Evolutionary conservation across 2,113 vertebrate species (phyloP).

Genomic region (Bagarius yarrelli): DNA sequence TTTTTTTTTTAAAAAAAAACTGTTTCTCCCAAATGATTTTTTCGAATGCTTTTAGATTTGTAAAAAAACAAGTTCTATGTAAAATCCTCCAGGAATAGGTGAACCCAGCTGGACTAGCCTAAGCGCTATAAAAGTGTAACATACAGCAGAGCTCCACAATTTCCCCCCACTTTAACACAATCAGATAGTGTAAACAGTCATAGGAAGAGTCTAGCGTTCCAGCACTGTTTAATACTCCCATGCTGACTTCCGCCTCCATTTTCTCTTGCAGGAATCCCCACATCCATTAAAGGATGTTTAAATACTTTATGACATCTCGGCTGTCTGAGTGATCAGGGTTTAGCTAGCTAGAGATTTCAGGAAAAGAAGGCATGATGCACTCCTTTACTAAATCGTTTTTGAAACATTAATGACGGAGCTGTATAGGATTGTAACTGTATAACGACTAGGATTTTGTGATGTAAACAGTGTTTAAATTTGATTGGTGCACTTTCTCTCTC

Average conservation of each 20-base stretch:
- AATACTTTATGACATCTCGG: slow-evolving; percentile 18
- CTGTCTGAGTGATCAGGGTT: not conserved
- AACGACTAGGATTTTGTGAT: not conserved
- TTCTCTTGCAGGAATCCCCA: not conserved
- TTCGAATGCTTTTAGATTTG: not conserved
- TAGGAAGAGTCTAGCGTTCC: not conserved
- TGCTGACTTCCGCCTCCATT: not conserved
- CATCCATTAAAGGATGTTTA: slow-evolving; percentile 25
- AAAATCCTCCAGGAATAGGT: not conserved
- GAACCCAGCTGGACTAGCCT: not conserved
- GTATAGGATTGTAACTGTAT: not conserved
- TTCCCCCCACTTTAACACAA: not conserved
- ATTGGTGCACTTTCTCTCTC: not conserved
- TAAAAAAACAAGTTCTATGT: not conserved
- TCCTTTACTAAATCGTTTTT: not conserved
- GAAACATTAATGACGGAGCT: not conserved
- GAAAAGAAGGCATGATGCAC: not conserved
- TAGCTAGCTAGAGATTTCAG: not conserved
- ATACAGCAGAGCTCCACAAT: not conserved
- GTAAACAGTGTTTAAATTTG: not conserved
- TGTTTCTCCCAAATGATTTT: not conserved
- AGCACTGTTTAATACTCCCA: slow-evolving; percentile 17
- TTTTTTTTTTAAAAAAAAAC: not conserved
- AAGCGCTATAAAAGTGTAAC: not conserved
- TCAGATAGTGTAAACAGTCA: slow-evolving; percentile 23